These are phyloP conservation scores for Calidris pugnax DNA, from an alignment of 2,113 vertebrate genomes.

Conservation along the genomic window DNA sequence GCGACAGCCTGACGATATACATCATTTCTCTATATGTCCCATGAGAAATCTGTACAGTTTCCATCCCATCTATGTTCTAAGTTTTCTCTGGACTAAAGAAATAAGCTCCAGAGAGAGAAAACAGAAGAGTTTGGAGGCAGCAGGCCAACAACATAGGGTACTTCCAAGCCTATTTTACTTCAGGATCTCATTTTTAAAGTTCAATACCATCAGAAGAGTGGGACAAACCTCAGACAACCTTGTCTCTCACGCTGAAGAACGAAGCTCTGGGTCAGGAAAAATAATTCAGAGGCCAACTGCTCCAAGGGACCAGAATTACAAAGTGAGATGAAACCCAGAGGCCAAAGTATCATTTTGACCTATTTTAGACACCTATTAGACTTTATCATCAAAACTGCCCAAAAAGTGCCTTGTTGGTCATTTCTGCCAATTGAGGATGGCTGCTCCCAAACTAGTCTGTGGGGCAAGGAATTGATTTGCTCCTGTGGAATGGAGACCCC, in stretches of 20 bases:
- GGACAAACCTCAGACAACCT: background rate
- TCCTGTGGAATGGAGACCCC: background rate
- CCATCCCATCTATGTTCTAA: background rate
- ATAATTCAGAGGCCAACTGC: background rate
- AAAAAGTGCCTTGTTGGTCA: background rate
- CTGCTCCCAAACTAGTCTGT: background rate
- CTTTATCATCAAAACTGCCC: background rate
- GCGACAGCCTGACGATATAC: no score
- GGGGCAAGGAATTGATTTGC: background rate
- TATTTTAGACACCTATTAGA: background rate
- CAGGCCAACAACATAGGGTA: no score
- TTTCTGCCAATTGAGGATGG: background rate
- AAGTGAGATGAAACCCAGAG: background rate
- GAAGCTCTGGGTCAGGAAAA: background rate
- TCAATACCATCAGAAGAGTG: background rate
- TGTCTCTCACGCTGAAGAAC: no score
- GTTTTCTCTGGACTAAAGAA: background rate
- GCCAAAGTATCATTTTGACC: background rate
- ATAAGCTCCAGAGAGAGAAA: background rate
- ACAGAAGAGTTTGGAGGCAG: background rate
- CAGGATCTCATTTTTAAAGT: background rate
- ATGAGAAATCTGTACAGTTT: background rate
- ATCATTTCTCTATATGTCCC: rapidly evolving
- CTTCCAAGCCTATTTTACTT: background rate
- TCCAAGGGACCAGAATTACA: background rate